A percentile compares a stretch with the other conserved stretches of the same genome.
These are phyloP conservation scores for Macaria liturata DNA, from an alignment of 2,888 invertebrate species.

Conservation along the genomic window DNA sequence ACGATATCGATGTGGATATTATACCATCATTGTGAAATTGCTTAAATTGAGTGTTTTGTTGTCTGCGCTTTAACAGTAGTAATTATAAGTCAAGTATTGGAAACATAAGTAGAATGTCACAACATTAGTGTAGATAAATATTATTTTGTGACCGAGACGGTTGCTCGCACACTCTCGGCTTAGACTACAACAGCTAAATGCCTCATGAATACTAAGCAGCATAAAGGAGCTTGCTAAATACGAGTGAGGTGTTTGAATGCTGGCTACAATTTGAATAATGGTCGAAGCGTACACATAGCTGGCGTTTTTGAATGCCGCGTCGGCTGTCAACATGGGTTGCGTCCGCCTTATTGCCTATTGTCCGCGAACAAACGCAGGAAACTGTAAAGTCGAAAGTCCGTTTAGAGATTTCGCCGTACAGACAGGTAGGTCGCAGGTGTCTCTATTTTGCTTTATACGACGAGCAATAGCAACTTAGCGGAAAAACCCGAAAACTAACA, in stretches of 20 bases:
- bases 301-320: slow-evolving; percentile 66
- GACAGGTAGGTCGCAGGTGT: slow-evolving; percentile 81
- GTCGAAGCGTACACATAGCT: slow-evolving; percentile 55
- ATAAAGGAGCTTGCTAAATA: slow-evolving; percentile 20
- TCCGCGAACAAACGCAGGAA: slow-evolving; percentile 79
- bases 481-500: no score
- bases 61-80: no score
- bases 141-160: slow-evolving; percentile 27
- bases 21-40: no score
- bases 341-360: slow-evolving; percentile 73
- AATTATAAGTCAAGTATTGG: no score
- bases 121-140: no score
- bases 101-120: no score
- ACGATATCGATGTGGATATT: no score
- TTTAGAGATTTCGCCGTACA: slow-evolving; percentile 73
- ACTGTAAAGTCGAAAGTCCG: slow-evolving; percentile 78
- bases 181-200: slow-evolving; percentile 19
- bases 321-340: slow-evolving; percentile 58
- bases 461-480: no score
- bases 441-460: slow-evolving; percentile 31
- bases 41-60: no score
- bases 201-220: slow-evolving; percentile 17
- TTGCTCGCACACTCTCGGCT: slow-evolving; percentile 26
- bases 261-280: slow-evolving; percentile 51
- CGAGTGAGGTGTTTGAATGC: slow-evolving; percentile 32